phyloP scores from a whole-genome alignment of 1,140 invertebrate genomes.

The Drosophila tristis region DNA sequence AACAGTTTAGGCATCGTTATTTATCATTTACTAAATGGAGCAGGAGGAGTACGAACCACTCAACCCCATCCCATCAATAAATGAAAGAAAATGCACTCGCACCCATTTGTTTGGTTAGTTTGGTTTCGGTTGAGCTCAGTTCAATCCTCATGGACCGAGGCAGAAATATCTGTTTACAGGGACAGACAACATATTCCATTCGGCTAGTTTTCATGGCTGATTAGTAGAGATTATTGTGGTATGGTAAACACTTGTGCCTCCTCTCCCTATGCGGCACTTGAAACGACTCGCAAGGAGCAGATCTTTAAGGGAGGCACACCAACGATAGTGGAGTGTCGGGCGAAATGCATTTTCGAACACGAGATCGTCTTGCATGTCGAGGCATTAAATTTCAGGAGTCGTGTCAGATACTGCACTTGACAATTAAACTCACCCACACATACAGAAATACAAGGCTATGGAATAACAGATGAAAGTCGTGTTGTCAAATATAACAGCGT shows the following conservation, averaged over 20 bases:
- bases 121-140: constrained; percentile 39
- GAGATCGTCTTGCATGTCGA: constrained; percentile 50
- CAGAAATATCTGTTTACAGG: constrained; percentile 55
- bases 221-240: constrained; percentile 73
- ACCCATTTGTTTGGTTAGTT: constrained; percentile 47
- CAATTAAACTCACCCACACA: constrained; percentile 52
- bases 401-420: constrained; percentile 70
- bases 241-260: constrained; percentile 69
- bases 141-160: constrained; percentile 9
- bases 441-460: neutral
- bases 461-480: constrained; percentile 27
- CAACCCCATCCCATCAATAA: constrained; percentile 7
- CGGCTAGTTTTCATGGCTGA: constrained; percentile 61
- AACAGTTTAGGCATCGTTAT: constrained; percentile 58
- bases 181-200: constrained; percentile 19
- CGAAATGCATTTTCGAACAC: constrained; percentile 47
- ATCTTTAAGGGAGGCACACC: constrained; percentile 13
- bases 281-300: constrained; percentile 50
- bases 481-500: constrained; percentile 76
- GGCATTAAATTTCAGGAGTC: constrained; percentile 58
- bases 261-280: constrained; percentile 46
- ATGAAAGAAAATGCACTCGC: constrained; percentile 15
- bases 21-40: constrained; percentile 35
- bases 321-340: constrained; percentile 32
- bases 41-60: constrained; percentile 1